Percentiles rank a stretch among this genome's conserved stretches.
phyloP scores from a whole-genome alignment of 2,113 vertebrate species.

The Aspiorhynchus laticeps region DNA sequence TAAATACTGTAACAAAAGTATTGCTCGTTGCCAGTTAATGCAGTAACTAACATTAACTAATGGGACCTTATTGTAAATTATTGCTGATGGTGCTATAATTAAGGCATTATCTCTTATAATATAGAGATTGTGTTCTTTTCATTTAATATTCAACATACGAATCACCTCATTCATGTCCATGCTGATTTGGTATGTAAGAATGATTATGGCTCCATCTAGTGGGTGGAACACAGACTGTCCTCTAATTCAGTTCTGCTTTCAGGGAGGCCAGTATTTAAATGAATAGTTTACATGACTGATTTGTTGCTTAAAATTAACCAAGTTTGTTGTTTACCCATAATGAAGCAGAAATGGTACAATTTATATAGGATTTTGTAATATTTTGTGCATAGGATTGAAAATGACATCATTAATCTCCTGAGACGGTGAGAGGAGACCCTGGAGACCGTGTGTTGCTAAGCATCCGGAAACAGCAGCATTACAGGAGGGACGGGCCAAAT shows the following conservation, averaged over 20 bases:
- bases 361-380: background rate
- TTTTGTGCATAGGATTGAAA: background rate
- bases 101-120: background rate
- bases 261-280: background rate
- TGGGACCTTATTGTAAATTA: background rate
- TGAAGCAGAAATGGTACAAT: background rate
- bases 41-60: background rate
- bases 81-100: background rate
- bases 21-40: too few species aligned
- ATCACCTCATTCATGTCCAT: background rate
- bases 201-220: constrained; percentile 62
- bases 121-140: background rate
- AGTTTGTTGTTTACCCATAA: background rate
- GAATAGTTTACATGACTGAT: background rate
- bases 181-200: constrained; percentile 23
- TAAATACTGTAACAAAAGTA: background rate
- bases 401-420: background rate
- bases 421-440: constrained; percentile 22
- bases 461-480: constrained; percentile 22
- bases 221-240: constrained; percentile 1
- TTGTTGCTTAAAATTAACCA: background rate
- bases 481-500: constrained; percentile 10
- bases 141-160: background rate
- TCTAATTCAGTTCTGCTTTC: background rate
- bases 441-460: constrained; percentile 32